phyloP scores from a whole-genome alignment of 2,888 invertebrate genomes.

The Arrhopalites spinosus region DNA sequence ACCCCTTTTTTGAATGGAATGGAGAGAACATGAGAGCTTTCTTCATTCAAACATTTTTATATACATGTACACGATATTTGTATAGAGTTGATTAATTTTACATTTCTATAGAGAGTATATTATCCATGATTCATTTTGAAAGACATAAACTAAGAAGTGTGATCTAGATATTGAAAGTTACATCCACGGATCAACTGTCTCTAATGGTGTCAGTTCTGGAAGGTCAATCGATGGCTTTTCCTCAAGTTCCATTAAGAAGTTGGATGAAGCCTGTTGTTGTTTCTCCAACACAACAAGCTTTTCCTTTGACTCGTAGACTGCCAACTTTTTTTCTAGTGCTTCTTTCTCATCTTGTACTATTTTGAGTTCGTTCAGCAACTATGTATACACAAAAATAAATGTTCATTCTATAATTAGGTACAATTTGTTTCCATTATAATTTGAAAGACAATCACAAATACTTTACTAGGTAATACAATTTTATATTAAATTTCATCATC shows the following conservation, averaged over 20 bases:
- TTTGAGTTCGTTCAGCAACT: constrained; percentile 18
- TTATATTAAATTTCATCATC: not conserved
- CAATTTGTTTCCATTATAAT: not conserved
- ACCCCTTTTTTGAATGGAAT: too few relatives aligned
- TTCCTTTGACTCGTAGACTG: constrained; percentile 4
- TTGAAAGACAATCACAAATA: too few relatives aligned
- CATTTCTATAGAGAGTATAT: not conserved
- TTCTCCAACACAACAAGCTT: not conserved
- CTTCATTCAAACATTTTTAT: too few relatives aligned
- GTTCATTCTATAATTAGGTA: not conserved
- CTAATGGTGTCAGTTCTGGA: constrained; percentile 25
- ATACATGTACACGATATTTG: too few relatives aligned
- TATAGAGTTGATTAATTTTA: not conserved
- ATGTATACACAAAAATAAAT: not conserved
- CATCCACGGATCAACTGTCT: not conserved
- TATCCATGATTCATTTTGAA: not conserved
- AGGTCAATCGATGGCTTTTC: not conserved
- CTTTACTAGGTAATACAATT: not conserved
- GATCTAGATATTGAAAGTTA: not conserved
- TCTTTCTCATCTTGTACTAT: constrained; percentile 21
- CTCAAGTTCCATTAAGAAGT: constrained; percentile 12
- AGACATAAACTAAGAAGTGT: not conserved
- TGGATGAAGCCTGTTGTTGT: not conserved
- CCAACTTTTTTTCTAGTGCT: constrained; percentile 15
- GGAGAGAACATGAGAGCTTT: too few relatives aligned